Conservation (phyloP, 64 coral and sea anemone genomes). For the Orbicella faveolata region DNA sequence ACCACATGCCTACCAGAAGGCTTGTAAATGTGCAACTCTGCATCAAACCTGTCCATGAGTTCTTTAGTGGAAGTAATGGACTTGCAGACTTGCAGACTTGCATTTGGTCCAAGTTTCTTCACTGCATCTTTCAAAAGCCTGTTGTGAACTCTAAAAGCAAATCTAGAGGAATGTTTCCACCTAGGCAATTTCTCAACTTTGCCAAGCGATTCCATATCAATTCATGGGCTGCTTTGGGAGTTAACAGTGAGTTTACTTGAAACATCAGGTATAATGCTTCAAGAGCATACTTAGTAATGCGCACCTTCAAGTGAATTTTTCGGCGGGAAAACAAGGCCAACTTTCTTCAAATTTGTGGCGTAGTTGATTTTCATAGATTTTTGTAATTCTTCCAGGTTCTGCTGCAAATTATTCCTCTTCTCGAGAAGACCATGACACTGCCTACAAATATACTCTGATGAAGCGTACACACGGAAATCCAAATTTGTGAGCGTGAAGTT, state of each 20-base stretch:
- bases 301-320: not conserved
- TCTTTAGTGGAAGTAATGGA: not conserved
- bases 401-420: not conserved
- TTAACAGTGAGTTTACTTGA: not conserved
- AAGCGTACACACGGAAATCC: not conserved
- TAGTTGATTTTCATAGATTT: no score
- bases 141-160: not conserved
- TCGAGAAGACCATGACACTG: not conserved
- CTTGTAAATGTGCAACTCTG: no score
- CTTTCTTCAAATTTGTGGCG: not conserved
- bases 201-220: constrained; percentile 50
- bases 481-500: constrained; percentile 7
- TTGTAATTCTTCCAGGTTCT: not conserved
- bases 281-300: constrained; percentile 30
- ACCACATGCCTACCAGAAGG: no score
- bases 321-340: not conserved
- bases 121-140: not conserved
- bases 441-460: constrained; percentile 1
- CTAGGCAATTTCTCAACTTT: constrained; percentile 2
- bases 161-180: not conserved
- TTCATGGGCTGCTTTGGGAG: constrained; percentile 45
- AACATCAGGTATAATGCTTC: no score
- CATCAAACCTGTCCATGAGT: no score
- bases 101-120: no score
- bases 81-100: no score